These are phyloP conservation scores for Grantiella picta DNA, from an alignment of 2,113 vertebrate genomes.

Conservation along the genomic window DNA sequence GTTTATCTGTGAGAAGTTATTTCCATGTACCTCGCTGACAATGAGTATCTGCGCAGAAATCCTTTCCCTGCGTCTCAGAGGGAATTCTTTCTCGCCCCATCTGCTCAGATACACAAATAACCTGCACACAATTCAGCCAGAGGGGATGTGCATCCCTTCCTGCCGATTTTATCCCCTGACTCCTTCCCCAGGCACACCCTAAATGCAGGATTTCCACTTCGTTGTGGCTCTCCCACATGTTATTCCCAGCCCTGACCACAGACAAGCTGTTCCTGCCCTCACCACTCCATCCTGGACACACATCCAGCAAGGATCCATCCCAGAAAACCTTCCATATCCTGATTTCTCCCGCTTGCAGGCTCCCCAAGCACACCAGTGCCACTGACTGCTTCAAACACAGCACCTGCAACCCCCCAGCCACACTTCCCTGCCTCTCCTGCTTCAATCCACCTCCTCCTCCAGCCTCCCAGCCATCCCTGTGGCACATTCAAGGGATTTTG, in stretches of 20 bases:
- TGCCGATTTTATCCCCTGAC: accelerated
- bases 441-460: background rate
- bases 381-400: background rate
- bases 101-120: background rate
- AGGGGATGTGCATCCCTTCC: background rate
- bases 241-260: background rate
- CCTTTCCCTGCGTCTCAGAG: background rate
- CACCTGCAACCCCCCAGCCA: background rate
- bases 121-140: accelerated
- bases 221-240: background rate
- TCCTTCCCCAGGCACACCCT: accelerated
- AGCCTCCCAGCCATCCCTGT: background rate
- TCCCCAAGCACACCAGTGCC: background rate
- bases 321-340: background rate
- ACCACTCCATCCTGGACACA: accelerated
- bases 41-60: background rate
- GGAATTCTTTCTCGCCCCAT: background rate
- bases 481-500: background rate
- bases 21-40: background rate
- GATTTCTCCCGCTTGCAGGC: background rate
- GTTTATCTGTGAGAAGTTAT: background rate
- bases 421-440: background rate
- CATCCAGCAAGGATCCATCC: background rate
- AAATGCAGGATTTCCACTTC: background rate
- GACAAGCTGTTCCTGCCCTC: background rate